Conservation (phyloP, 1,140 invertebrate genomes). For the Temnothorax nylanderi region DNA sequence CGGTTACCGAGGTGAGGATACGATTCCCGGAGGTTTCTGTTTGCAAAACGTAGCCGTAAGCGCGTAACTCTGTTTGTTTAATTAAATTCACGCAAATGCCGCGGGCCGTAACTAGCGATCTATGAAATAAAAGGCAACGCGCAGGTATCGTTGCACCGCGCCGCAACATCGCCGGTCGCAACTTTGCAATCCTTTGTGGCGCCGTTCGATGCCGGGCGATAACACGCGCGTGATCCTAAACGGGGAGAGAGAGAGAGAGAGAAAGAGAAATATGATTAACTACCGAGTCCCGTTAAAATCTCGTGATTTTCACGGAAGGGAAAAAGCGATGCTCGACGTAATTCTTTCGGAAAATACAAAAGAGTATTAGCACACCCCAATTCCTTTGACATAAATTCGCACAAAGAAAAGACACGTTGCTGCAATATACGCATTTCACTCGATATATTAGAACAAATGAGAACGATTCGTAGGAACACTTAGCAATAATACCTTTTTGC, state of each 20-base stretch:
- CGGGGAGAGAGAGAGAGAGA: too few relatives aligned
- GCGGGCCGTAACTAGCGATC: slow-evolving; percentile 49
- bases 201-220: slow-evolving; percentile 16
- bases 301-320: background rate
- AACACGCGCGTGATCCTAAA: slow-evolving; percentile 24
- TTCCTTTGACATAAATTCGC: background rate
- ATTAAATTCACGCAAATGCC: slow-evolving; percentile 54
- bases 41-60: slow-evolving; percentile 50
- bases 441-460: background rate
- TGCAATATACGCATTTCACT: background rate
- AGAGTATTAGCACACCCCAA: background rate
- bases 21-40: slow-evolving; percentile 51
- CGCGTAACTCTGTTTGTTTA: slow-evolving; percentile 52
- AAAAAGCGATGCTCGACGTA: background rate
- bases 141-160: slow-evolving; percentile 22
- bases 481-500: background rate
- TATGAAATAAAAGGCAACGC: slow-evolving; percentile 55
- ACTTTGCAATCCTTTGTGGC: slow-evolving; percentile 35
- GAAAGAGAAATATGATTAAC: slow-evolving; percentile 34
- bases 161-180: slow-evolving; percentile 31
- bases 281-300: slow-evolving; percentile 16
- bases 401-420: background rate
- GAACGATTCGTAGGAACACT: background rate
- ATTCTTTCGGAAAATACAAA: background rate
- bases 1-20: slow-evolving; percentile 54